Evolutionary conservation across 2,113 vertebrate species (phyloP).

Genomic region (Boleophthalmus pectinirostris): DNA sequence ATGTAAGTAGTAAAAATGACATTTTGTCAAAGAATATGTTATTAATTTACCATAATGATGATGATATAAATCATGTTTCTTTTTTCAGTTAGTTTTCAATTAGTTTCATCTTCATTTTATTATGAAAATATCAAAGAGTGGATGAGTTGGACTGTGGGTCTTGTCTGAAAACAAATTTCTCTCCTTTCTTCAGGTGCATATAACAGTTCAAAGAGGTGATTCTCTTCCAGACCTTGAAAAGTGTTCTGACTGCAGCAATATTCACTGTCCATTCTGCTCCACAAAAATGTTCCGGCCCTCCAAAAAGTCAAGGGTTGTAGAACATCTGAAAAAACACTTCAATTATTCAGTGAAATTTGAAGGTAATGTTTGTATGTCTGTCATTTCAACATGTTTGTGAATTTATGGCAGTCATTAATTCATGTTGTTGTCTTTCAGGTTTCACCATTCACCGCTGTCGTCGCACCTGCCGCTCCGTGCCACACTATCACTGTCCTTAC

Average conservation of each 20-base stretch:
- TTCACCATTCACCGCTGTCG: not conserved
- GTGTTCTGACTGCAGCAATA: not conserved
- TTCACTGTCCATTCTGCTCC: slow-evolving; percentile 1
- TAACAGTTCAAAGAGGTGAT: not conserved
- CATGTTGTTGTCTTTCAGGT: not conserved
- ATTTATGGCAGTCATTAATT: not conserved
- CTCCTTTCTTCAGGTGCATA: not conserved
- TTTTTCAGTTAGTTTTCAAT: too few species aligned
- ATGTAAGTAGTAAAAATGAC: not conserved
- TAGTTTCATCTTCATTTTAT: not conserved
- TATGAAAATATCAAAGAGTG: not conserved
- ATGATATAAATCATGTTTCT: too few species aligned
- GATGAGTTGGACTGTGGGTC: not conserved
- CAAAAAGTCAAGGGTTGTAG: not conserved
- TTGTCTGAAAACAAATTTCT: not conserved
- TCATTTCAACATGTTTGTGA: not conserved
- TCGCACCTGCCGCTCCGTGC: not conserved
- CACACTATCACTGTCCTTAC: not conserved
- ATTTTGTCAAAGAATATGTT: too few species aligned
- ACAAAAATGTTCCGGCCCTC: not conserved
- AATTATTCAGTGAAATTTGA: not conserved
- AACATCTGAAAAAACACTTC: not conserved
- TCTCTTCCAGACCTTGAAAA: not conserved
- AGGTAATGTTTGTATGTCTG: not conserved
- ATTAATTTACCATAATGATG: too few species aligned